Evolutionary conservation across 2,888 invertebrate species (phyloP).

Genomic region (Drosophila quasianomalipes): DNA sequence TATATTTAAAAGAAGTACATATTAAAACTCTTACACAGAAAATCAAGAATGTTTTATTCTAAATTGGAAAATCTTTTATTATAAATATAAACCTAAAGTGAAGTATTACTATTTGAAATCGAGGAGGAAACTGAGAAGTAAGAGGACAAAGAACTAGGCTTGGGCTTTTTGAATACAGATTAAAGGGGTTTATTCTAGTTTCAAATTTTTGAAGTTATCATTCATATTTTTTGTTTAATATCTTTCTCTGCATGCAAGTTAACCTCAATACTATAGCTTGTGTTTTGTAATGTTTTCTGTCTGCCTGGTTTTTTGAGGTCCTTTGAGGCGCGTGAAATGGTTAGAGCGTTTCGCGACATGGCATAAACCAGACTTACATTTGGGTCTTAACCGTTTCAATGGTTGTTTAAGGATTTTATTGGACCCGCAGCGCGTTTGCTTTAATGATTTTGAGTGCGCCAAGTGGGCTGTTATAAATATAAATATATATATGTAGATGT

Average conservation of each 20-base stretch:
- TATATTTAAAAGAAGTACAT: not conserved
- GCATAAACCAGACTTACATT: conserved; percentile 19
- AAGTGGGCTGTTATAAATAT: conserved; percentile 77
- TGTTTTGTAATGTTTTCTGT: conserved; percentile 22
- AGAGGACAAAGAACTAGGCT: not conserved
- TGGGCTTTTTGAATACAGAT: not conserved
- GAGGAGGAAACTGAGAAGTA: too few species aligned
- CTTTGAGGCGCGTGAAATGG: conserved; percentile 57
- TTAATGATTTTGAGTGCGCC: conserved; percentile 77
- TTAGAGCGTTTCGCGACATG: conserved; percentile 61
- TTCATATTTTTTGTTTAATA: too few species aligned
- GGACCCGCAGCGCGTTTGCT: conserved; percentile 64
- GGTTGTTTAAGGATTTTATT: conserved; percentile 69
- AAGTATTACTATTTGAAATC: too few species aligned
- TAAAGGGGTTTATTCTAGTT: not conserved
- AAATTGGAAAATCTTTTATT: not conserved
- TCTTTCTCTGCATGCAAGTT: not conserved
- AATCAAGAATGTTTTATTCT: not conserved
- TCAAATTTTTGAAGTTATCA: not conserved
- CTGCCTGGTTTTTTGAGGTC: conserved; percentile 13
- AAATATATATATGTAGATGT: conserved; percentile 15
- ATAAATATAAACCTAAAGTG: too few species aligned
- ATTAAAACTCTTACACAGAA: not conserved
- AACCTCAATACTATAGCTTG: not conserved
- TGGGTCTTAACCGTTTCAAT: conserved; percentile 42